phyloP scores from a whole-genome alignment of 2,888 invertebrate genomes.

The Portevinia maculata region DNA sequence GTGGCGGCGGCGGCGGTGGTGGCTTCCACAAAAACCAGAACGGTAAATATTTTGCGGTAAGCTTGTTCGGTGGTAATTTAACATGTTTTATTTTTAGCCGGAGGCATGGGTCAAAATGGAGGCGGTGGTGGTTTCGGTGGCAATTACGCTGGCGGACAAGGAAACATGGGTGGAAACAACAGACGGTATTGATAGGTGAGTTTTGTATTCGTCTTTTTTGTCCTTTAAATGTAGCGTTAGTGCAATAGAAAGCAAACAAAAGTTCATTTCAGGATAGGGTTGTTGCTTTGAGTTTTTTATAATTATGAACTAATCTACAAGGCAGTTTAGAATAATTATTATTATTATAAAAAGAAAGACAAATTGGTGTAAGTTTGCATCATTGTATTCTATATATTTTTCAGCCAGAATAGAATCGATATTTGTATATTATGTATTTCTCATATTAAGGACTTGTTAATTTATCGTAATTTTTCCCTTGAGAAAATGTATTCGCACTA shows the following conservation, averaged over 20 bases:
- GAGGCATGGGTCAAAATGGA: slow-evolving; percentile 82
- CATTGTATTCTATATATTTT: neutral
- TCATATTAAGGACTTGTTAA: too few relatives aligned
- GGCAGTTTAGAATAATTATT: neutral
- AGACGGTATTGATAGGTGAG: slow-evolving; percentile 74
- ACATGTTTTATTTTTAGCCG: slow-evolving; percentile 27
- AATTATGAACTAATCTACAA: neutral
- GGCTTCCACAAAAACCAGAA: slow-evolving; percentile 60
- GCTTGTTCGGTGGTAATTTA: neutral
- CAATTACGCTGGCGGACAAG: slow-evolving; percentile 75
- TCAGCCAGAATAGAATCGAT: neutral
- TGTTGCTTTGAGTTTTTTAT: neutral
- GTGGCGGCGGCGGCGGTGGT: slow-evolving; percentile 50
- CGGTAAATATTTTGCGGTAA: slow-evolving; percentile 20
- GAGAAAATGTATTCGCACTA: too few relatives aligned
- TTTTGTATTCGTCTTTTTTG: neutral
- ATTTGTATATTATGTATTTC: too few relatives aligned
- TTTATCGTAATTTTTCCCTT: too few relatives aligned
- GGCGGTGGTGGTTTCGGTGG: slow-evolving; percentile 75
- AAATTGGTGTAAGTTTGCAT: too few relatives aligned
- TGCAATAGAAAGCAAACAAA: neutral
- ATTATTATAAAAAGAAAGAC: too few relatives aligned
- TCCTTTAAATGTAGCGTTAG: slow-evolving; percentile 11
- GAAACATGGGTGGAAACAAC: slow-evolving; percentile 75
- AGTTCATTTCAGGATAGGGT: slow-evolving; percentile 5